These are phyloP conservation scores for Sesia bembeciformis DNA, from an alignment of 2,888 invertebrate species.

Conservation along the genomic window DNA sequence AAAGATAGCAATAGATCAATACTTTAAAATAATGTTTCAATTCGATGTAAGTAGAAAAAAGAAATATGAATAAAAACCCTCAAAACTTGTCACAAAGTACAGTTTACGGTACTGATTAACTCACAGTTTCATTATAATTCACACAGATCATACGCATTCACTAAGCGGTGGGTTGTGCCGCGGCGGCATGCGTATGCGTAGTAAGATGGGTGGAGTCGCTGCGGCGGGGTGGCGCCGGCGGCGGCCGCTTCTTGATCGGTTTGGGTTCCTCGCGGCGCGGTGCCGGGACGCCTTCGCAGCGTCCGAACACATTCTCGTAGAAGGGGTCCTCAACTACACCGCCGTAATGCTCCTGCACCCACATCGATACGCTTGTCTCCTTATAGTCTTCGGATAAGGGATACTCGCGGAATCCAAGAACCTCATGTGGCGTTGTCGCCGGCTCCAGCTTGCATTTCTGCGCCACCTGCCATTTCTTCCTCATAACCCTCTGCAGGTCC, in stretches of 20 bases:
- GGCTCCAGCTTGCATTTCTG: slow-evolving; percentile 92
- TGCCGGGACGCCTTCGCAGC: slow-evolving; percentile 32
- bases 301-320: slow-evolving; percentile 81
- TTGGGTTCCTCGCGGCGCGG: slow-evolving; percentile 46
- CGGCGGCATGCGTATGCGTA: slow-evolving; percentile 33
- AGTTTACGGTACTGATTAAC: not conserved
- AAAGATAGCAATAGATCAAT: not conserved
- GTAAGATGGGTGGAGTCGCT: slow-evolving; percentile 91
- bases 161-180: slow-evolving; percentile 46
- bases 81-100: not conserved
- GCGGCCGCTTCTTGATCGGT: slow-evolving; percentile 81
- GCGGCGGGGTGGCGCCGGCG: slow-evolving; percentile 92
- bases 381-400: slow-evolving; percentile 82
- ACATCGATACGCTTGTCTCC: slow-evolving; percentile 89
- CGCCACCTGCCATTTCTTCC: slow-evolving; percentile 94
- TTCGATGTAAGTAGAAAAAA: not conserved
- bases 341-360: slow-evolving; percentile 92
- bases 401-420: slow-evolving; percentile 90
- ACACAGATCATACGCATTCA: not conserved
- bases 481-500: slow-evolving; percentile 93
- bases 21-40: not conserved
- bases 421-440: slow-evolving; percentile 92
- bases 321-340: slow-evolving; percentile 71
- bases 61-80: not conserved
- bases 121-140: not conserved